phyloP scores from a whole-genome alignment of 2,113 vertebrate species.

The Chiloscyllium plagiosum region DNA sequence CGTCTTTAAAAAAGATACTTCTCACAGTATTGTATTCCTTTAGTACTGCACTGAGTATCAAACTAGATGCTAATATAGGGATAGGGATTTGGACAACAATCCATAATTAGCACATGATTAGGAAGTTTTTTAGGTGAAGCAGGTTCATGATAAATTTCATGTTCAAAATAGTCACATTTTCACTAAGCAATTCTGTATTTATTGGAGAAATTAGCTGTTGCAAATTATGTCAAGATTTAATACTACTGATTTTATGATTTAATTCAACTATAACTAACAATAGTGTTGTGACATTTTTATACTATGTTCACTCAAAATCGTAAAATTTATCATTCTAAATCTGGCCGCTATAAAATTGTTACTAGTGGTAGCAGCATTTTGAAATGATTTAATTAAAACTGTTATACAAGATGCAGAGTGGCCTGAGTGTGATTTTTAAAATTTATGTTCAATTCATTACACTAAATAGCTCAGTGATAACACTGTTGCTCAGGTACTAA shows the following conservation, averaged over 20 bases:
- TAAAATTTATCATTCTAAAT: background rate
- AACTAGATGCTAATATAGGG: too few species aligned
- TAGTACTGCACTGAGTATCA: too few species aligned
- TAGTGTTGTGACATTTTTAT: background rate
- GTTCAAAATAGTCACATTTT: background rate
- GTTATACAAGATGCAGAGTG: background rate
- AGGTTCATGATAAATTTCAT: background rate
- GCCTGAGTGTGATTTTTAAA: background rate
- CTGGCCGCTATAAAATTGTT: background rate
- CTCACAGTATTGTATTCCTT: too few species aligned
- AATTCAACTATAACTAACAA: background rate
- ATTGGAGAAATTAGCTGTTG: background rate
- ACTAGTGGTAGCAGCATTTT: background rate
- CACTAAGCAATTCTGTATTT: background rate
- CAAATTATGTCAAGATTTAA: background rate
- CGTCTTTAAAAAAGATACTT: too few species aligned
- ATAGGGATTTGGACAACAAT: background rate
- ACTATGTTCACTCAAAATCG: background rate
- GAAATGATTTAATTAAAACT: background rate
- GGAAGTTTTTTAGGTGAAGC: background rate
- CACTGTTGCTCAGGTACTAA: background rate
- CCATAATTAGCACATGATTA: background rate
- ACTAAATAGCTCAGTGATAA: background rate
- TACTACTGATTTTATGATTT: background rate
- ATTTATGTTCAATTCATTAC: background rate